A percentile compares a stretch with the other conserved stretches of the same genome.
Conservation (phyloP, 64 coral and sea anemone species). For the Montipora efflorescens region DNA sequence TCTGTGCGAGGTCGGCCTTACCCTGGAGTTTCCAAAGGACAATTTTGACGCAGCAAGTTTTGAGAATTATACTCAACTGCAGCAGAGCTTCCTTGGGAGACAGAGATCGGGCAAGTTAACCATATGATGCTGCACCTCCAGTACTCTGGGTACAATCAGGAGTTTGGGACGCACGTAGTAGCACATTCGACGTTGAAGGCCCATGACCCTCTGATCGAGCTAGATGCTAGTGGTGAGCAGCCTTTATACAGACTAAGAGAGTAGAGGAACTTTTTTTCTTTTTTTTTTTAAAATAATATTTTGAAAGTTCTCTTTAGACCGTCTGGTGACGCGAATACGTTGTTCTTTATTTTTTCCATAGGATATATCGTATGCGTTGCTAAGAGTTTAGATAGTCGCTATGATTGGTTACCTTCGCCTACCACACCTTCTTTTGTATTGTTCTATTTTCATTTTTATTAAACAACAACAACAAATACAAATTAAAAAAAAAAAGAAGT, state of each 20-base stretch:
- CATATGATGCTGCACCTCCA: neutral
- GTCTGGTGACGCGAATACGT: too few species aligned
- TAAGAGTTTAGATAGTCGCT: too few species aligned
- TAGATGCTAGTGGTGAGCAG: neutral
- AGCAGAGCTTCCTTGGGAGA: neutral
- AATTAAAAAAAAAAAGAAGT: too few species aligned
- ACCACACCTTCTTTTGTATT: too few species aligned
- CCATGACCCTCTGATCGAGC: neutral
- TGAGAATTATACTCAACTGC: conserved; percentile 25
- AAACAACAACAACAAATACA: too few species aligned
- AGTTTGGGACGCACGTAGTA: neutral
- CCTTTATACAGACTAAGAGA: neutral
- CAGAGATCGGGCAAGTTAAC: neutral
- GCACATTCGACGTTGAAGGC: neutral
- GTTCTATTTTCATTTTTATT: too few species aligned
- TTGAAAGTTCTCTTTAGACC: too few species aligned
- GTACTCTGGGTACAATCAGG: neutral
- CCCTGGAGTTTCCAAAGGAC: conserved; percentile 1
- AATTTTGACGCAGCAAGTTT: conserved; percentile 20
- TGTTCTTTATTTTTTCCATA: too few species aligned
- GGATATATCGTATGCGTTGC: too few species aligned
- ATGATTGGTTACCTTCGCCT: too few species aligned
- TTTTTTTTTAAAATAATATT: too few species aligned
- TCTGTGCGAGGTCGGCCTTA: conserved; percentile 31
- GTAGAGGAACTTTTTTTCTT: too few species aligned